Base-by-base conservation (phyloP, 1,140 invertebrate genomes). In the Bombus huntii region DNA sequence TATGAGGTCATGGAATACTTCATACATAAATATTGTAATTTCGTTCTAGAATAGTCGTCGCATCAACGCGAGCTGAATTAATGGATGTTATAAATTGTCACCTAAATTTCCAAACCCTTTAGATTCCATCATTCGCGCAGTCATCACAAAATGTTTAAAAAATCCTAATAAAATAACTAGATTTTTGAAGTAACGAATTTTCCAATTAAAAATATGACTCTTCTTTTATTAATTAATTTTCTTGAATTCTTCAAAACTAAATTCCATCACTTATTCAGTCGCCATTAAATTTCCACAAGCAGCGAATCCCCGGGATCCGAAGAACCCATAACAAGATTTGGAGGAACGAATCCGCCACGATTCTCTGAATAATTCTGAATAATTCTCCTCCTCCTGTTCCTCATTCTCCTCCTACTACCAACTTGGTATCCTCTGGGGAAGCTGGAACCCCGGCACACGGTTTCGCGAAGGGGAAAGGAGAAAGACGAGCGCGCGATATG, bases 401-500 rank as follows among this genome's bases (percentile, higher is more conserved):
- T 71, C 12, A 5, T 71, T 31, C 37, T 39, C 13, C 34, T 76
- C 74, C 74, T 76, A 53, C 44, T 75, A 47, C 31, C 18, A 34
- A 22, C 66, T 68, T 18, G 31, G n/a, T 28, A 78, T 79, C 42
- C 62, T 79, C 62, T 4, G 18, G 66, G 78, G 65, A 80, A 70
- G 78, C 78, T 80, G 65, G 34, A 53, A 47, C 78, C 78, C 42
- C 25, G 25, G n/a, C 31, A 22, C 28, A 34, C 70, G 71, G 42
- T 68, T 53, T 47, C 81, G 31, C 53, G 76, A 15, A 59, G 44
- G n/a, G 71, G 79, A 59, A 34, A 65, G 77, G 34, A 13, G 62
- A 78, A 65, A 37, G 68, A 77, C 59, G 83, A 73, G 79, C 37
- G 88, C 77, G 88, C 85, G 81, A 90, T 87, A 90, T 87, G 89